Evolutionary conservation across 2,888 invertebrate genomes (phyloP).

Genomic region (Leptopilina myrica): DNA sequence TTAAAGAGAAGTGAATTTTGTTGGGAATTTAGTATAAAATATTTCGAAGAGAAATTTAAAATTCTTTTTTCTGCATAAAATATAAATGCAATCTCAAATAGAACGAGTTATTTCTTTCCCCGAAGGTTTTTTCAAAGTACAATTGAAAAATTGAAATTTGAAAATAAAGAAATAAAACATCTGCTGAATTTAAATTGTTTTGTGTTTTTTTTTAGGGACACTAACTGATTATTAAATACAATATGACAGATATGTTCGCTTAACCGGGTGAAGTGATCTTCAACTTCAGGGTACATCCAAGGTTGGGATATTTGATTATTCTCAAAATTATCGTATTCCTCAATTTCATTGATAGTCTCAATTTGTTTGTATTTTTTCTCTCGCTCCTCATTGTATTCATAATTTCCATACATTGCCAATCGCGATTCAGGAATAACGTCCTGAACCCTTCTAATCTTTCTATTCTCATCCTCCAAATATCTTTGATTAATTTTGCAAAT

Average conservation of each 20-base stretch:
- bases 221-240: slow-evolving; percentile 60
- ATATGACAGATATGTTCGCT: slow-evolving; percentile 45
- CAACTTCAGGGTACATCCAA: slow-evolving; percentile 71
- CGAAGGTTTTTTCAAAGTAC: background rate
- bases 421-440: slow-evolving; percentile 83
- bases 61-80: background rate
- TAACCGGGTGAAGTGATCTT: slow-evolving; percentile 68
- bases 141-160: background rate
- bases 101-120: background rate
- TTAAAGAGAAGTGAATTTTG: too few species aligned
- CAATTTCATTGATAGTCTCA: background rate
- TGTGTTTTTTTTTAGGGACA: slow-evolving; percentile 34
- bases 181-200: background rate
- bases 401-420: slow-evolving; percentile 80
- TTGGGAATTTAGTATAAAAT: too few species aligned
- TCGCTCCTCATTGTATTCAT: slow-evolving; percentile 81
- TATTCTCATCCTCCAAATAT: slow-evolving; percentile 64
- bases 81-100: slow-evolving; percentile 2
- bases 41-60: too few species aligned
- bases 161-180: slow-evolving; percentile 31
- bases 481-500: slow-evolving; percentile 61
- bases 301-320: slow-evolving; percentile 59
- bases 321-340: background rate
- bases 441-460: slow-evolving; percentile 78
- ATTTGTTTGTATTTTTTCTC: slow-evolving; percentile 73